Evolutionary conservation across 1,140 invertebrate genomes (phyloP), one percentile per base, ranked within the genome.

Genomic region (Cotesia chilonis): DNA sequence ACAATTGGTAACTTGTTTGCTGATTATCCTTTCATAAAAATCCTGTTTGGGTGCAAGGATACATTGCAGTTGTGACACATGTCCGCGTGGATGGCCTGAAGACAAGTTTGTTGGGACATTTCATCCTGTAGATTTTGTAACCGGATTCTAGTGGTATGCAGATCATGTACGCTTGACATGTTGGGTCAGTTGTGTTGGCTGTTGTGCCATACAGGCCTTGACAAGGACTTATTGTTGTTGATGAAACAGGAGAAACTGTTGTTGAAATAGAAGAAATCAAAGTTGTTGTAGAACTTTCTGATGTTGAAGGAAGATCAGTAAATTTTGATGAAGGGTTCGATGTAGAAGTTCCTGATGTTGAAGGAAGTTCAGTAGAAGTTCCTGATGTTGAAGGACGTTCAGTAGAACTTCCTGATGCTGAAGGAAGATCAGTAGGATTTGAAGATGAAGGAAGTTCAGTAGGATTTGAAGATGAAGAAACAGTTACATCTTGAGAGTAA

Each of bases 81-180:
- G 63, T 76, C 14, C 17, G n/a, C 9, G 59, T 73, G 4, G 28
- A 5, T 14, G 72, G 64, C 17, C n/a, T 65, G 55, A 74, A 76
- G 10, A 74, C 54, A 3, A 68, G 61, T 14, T 55, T 55, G 0
- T 28, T 71, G 1, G 75, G 72, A 68, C 75, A 76, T 41, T 70
- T 72, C 12, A 73, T 41, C 4, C 14, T 37, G 6, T 63, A 60
- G 9, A 47, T 61, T 47, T 4, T n/a, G 4, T n/a, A 9, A 55
- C 9, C 6, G 3, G 63, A 38, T 38, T 17, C 47, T 38, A 61
- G 71, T 7, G n/a, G 59, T 35, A 51, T 14, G 64, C 65, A 76
- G 60, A 47, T 57, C 14, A 71, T 10, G 63, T 76, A 76, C 9
- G 52, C 60, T 61, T 71, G 59, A 65, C 75, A 76, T 2, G 63